Evolutionary conservation across 2,888 invertebrate genomes (phyloP).

Genomic region (Thymelicus acteon): DNA sequence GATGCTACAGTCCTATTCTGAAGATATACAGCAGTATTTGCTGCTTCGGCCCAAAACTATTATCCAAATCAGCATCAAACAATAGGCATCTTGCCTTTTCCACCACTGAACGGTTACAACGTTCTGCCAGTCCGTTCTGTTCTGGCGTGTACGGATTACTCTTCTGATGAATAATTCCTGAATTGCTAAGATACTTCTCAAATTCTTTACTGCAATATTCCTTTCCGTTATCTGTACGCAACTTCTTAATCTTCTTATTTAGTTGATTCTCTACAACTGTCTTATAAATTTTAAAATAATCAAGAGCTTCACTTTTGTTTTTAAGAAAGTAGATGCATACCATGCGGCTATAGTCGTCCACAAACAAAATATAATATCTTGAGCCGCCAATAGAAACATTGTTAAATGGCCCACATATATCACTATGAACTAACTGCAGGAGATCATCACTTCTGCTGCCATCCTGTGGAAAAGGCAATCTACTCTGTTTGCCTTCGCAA

Average conservation of each 20-base stretch:
- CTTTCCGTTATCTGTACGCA: constrained; percentile 35
- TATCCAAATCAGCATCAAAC: constrained; percentile 42
- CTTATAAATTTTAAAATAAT: constrained; percentile 9
- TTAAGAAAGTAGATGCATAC: constrained; percentile 11
- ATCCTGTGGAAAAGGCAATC: background rate
- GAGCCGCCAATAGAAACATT: constrained; percentile 7
- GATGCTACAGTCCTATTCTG: constrained; percentile 39
- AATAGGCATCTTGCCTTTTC: constrained; percentile 42
- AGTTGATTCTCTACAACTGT: constrained; percentile 8
- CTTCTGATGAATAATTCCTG: constrained; percentile 42
- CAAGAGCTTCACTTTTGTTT: constrained; percentile 1
- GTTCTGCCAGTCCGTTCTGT: constrained; percentile 45
- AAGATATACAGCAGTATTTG: constrained; percentile 41
- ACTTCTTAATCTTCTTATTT: constrained; percentile 5
- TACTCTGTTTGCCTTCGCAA: constrained; percentile 2
- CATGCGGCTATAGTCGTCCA: constrained; percentile 18
- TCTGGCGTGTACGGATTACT: constrained; percentile 42
- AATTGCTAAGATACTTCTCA: constrained; percentile 29
- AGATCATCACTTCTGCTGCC: background rate
- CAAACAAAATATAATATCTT: constrained; percentile 11
- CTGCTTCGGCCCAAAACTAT: constrained; percentile 44
- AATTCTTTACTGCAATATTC: constrained; percentile 41
- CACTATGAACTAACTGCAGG: background rate
- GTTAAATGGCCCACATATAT: constrained; percentile 15
- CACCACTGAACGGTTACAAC: constrained; percentile 39